phyloP scores from a whole-genome alignment of 2,113 vertebrate genomes.

The Mus spicilegus region DNA sequence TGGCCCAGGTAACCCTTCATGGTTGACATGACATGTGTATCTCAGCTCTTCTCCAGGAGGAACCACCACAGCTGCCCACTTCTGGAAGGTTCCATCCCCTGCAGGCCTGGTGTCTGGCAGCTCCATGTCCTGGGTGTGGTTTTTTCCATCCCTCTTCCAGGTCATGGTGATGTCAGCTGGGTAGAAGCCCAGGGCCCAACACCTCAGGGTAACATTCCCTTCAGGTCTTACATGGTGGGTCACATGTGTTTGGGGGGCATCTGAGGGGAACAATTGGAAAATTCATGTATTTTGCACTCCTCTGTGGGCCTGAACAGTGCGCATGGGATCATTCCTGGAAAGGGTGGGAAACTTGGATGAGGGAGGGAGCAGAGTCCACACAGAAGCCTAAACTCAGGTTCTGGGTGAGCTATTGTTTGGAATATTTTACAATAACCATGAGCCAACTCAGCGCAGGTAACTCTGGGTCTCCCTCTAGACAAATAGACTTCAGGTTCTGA shows the following conservation, averaged over 20 bases:
- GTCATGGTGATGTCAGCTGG: neutral
- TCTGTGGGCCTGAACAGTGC: too few species aligned
- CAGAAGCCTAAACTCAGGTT: neutral
- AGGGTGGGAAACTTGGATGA: neutral
- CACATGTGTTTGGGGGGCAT: neutral
- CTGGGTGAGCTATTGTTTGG: neutral
- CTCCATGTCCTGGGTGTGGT: neutral
- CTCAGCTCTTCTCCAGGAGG: constrained; percentile 16
- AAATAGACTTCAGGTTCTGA: neutral
- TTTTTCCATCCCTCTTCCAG: neutral
- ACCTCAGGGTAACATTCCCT: neutral
- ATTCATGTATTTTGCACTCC: neutral
- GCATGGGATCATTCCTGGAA: too few species aligned
- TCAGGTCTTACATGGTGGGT: neutral
- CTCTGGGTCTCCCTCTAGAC: too few species aligned
- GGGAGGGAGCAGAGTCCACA: neutral
- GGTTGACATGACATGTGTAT: constrained; percentile 65
- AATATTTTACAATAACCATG: neutral
- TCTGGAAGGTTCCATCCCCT: constrained; percentile 10
- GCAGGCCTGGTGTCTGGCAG: neutral
- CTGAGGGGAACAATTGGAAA: neutral
- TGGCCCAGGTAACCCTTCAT: constrained; percentile 71
- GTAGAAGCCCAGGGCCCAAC: neutral
- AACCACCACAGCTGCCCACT: neutral
- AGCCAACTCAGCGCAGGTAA: too few species aligned